Evolutionary conservation across 2,797 vertebrate species (phyloP), one percentile per base, ranked within the genome.

Genomic region (Tauraco hartlaubi): DNA sequence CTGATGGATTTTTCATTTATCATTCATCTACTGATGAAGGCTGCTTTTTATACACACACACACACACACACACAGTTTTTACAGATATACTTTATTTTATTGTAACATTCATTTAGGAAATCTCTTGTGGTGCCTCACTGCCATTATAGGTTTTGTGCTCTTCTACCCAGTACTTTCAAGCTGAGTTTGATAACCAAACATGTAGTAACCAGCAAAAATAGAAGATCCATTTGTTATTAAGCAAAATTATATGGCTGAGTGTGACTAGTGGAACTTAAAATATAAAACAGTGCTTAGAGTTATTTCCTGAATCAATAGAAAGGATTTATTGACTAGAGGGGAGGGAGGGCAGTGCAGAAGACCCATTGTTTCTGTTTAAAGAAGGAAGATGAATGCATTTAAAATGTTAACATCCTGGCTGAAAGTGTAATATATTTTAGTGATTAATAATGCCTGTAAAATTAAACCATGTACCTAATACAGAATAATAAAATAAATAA

Each of bases 331-430:
- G n/a, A 95, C 96, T 91, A 41, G 74, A 66, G 61, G 90, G 88
- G 91, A 97, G 94, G 91, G 85, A 96, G 61, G 31, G 89, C 75
- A 86, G 41, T 89, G 93, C 71, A 95, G 96, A 97, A 96, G 95
- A 94, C 94, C 95, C 90, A 84, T 88, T 93, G 94, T 97, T 97
- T 95, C 92, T 96, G 83, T 95, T 95, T 96, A 95, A 97, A 97
- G 97, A 92, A 37, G 17, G 88, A 95, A 97, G 97, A 98, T 96
- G 96, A 96, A 97, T 97, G 96, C 95, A 97, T 97, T 96, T 95
- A 94, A 95, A 98, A 97, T 88, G 91, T 96, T 96, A 96, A 95
- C 95, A 44, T 96, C 93, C 64, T 63, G 85, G 75, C 64, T 93
- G 92, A 92, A 96, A 95, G 87, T 73, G 64, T 73, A 95, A 97